phyloP scores from a whole-genome alignment of 2,888 invertebrate genomes.

The Dioctria rufipes region DNA sequence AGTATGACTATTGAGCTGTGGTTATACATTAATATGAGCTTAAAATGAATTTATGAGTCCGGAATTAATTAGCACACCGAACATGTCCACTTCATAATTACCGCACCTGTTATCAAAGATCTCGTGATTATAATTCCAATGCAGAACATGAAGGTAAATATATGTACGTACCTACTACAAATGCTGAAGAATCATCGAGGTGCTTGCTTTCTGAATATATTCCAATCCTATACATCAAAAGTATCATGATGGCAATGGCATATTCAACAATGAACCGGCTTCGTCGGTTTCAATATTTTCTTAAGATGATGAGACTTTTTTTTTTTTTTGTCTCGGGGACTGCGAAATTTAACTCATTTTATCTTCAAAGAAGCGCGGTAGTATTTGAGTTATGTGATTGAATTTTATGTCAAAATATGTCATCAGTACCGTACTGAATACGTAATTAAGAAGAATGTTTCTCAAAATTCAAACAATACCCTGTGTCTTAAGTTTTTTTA shows the following conservation, averaged over 20 bases:
- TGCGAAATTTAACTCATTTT: neutral
- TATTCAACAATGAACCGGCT: neutral
- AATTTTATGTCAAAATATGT: conserved; percentile 30
- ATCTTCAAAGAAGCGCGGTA: neutral
- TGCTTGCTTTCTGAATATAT: neutral
- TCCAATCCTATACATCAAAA: too few species aligned
- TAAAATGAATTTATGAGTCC: neutral
- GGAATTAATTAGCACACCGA: conserved; percentile 8
- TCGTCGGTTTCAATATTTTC: neutral
- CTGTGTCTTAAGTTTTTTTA: too few species aligned
- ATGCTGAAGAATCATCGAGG: neutral
- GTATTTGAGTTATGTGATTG: conserved; percentile 16
- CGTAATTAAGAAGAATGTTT: neutral
- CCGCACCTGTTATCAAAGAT: conserved; percentile 36
- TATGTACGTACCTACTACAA: neutral
- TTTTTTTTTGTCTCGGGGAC: neutral
- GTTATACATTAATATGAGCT: neutral
- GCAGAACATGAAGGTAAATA: neutral
- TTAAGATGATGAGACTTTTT: neutral
- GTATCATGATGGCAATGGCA: neutral
- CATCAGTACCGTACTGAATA: conserved; percentile 14
- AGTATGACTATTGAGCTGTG: neutral
- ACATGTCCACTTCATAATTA: conserved; percentile 28
- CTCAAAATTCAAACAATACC: too few species aligned
- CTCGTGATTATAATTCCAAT: conserved; percentile 18